These are phyloP conservation scores for Heterotis niloticus DNA, from an alignment of 2,113 vertebrate genomes.

Conservation along the genomic window DNA sequence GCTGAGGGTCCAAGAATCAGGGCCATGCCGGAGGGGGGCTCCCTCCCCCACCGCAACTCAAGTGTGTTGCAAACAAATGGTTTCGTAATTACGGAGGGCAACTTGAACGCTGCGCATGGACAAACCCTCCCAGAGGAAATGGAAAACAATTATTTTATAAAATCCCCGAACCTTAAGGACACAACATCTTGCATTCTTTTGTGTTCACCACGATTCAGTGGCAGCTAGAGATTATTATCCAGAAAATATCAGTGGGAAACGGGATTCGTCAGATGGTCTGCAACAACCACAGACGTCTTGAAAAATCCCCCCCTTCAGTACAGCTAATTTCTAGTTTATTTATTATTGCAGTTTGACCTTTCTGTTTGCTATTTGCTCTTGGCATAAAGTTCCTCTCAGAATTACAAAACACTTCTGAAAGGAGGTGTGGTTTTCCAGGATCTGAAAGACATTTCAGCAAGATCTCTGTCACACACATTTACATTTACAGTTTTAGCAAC, in stretches of 20 bases:
- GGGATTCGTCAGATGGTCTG: neutral
- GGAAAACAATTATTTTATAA: neutral
- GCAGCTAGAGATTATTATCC: neutral
- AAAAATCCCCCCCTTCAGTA: neutral
- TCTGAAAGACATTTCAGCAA: no score
- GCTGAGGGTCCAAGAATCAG: neutral
- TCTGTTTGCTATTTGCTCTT: no score
- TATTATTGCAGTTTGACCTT: no score
- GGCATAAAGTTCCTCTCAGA: no score
- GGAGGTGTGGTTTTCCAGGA: no score
- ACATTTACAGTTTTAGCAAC: no score
- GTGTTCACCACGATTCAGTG: neutral
- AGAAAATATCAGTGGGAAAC: neutral
- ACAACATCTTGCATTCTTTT: neutral
- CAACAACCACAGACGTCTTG: neutral
- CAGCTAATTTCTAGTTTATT: neutral
- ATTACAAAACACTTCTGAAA: no score
- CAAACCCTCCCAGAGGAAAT: neutral
- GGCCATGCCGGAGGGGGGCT: neutral
- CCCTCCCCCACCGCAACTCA: neutral
- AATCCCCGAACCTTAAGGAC: neutral
- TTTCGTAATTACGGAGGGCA: neutral
- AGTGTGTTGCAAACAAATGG: slow-evolving; percentile 1
- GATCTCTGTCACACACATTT: no score
- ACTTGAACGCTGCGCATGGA: neutral